These are phyloP conservation scores for Salticus scenicus DNA, from an alignment of 2,888 invertebrate genomes.

Conservation along the genomic window DNA sequence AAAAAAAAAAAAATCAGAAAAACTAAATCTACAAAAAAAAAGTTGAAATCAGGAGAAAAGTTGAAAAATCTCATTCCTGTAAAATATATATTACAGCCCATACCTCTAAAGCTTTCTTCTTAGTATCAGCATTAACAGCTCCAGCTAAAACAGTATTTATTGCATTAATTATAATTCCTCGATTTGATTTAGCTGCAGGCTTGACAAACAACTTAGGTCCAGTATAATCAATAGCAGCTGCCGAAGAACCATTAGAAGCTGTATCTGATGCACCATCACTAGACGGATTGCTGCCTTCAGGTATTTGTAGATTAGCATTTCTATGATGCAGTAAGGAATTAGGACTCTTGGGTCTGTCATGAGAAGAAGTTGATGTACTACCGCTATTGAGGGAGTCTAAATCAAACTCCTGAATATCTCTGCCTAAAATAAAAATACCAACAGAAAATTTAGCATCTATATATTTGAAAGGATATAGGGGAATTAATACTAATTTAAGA, in stretches of 20 bases:
- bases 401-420: slow-evolving; percentile 57
- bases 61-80: background rate
- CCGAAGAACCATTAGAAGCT: slow-evolving; percentile 69
- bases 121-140: slow-evolving; percentile 94
- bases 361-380: slow-evolving; percentile 53
- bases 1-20: no score
- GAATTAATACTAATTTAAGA: background rate
- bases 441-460: background rate
- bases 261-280: slow-evolving; percentile 72
- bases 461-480: background rate
- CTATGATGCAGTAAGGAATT: slow-evolving; percentile 19
- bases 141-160: slow-evolving; percentile 99
- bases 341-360: slow-evolving; percentile 49
- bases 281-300: slow-evolving; percentile 64
- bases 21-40: no score
- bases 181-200: slow-evolving; percentile 97
- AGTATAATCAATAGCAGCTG: slow-evolving; percentile 71
- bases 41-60: background rate
- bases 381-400: slow-evolving; percentile 62
- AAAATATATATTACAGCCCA: no score
- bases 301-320: slow-evolving; percentile 37
- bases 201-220: slow-evolving; percentile 98
- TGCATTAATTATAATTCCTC: slow-evolving; percentile 94
- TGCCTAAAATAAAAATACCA: slow-evolving; percentile 24
- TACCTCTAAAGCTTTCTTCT: slow-evolving; percentile 90